Evolutionary conservation across 2,797 vertebrate genomes (phyloP), one percentile per base, ranked within the genome.

Genomic region (Erethizon dorsatum): DNA sequence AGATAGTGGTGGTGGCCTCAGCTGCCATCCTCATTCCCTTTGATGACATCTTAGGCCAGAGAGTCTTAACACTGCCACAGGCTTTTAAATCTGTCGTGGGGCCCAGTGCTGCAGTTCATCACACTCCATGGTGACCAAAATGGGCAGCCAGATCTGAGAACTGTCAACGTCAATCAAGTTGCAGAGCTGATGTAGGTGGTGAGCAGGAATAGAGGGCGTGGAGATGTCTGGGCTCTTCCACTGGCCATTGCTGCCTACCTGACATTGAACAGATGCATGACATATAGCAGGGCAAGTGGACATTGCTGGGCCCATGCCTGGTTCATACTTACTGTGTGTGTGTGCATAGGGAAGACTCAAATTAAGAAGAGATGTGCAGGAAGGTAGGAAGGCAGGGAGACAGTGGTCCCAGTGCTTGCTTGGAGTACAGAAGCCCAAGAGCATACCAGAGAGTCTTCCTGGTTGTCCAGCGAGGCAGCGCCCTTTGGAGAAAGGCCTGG

Each of bases 61-160:
- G 67, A 26, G 41, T 28, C 24, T 50, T 75, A 26, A 1, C 6
- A 1, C 10, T 0, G 15, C 26, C 5, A 0, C 18, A 7, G 0
- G 0, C 15, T 10, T 71, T 52, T 59, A 17, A 33, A 31, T 8
- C 69, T 31, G 7, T 5, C 28, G 0, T 0, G 0, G 14, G 3
- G 17, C 83, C 52, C 2, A 15, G 3, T 11, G 28, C 54, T 3
- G 2, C 24, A 59, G 5, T 33, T 33, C 17, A 3, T 41, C 41
- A 2, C 18, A 6, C 3, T 33, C 37, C 61, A 47, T 12, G 17
- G n/a, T 31, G 47, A 28, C 12, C 6, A 10, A 47, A 9, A 4
- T 37, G 45, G 28, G 7, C 3, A 47, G 24, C 77, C 26, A 45
- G 69, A 37, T 47, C 18, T 75, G 77, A 83, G 90, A 61, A 57